phyloP scores from a whole-genome alignment of 2,113 vertebrate genomes.

The Orthonyx spaldingii region DNA sequence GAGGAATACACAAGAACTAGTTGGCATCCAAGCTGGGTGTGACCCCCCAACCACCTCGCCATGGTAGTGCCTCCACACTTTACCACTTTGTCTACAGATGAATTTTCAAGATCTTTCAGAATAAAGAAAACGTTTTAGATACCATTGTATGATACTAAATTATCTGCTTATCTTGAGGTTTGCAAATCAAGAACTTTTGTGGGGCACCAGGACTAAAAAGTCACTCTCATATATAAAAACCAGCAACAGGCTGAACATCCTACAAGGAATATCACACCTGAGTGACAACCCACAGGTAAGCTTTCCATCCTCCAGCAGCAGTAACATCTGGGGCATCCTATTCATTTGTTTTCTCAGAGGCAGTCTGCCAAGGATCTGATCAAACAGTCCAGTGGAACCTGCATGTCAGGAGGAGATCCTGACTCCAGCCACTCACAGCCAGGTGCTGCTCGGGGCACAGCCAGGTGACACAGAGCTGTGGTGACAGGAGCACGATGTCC shows the following conservation, averaged over 20 bases:
- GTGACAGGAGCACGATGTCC: neutral
- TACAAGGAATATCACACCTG: neutral
- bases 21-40: slow-evolving; percentile 47
- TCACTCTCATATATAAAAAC: neutral
- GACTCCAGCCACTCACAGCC: rapidly evolving
- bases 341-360: neutral
- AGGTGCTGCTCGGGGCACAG: neutral
- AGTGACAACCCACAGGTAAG: neutral
- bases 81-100: neutral
- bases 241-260: neutral
- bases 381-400: neutral
- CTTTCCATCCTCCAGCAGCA: neutral
- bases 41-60: no score
- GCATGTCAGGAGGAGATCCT: neutral
- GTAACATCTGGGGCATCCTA: neutral
- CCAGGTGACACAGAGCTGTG: neutral
- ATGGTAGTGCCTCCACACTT: no score
- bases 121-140: neutral
- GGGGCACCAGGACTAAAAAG: neutral
- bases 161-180: neutral
- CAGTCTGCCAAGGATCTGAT: neutral
- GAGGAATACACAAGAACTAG: slow-evolving; percentile 49
- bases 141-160: neutral
- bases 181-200: neutral
- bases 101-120: neutral